A percentile compares a stretch with the other conserved stretches of the same genome.
Conservation (phyloP, 1,140 invertebrate species). For the Babylonia areolata region DNA sequence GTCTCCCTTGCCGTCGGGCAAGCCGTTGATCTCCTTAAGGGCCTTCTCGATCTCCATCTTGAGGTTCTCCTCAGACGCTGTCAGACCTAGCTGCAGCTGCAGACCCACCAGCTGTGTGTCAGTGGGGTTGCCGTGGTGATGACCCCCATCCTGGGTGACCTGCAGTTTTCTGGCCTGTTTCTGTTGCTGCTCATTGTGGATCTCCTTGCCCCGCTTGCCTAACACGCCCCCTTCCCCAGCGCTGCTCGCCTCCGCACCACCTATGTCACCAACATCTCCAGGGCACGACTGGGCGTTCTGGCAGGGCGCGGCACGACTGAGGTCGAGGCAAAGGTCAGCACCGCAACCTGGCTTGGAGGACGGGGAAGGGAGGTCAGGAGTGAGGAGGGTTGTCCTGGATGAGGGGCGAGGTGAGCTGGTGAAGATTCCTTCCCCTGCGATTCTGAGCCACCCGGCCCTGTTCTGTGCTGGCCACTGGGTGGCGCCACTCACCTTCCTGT, state of each 20-base stretch:
- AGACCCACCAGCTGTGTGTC: background rate
- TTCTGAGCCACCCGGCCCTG: conserved; percentile 13
- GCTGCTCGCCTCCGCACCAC: background rate
- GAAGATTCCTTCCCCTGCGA: conserved; percentile 35
- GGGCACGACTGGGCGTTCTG: background rate
- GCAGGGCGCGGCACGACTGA: background rate
- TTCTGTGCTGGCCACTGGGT: background rate
- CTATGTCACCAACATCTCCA: no score
- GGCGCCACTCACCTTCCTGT: background rate
- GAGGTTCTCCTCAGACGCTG: conserved; percentile 24
- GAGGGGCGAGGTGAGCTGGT: background rate
- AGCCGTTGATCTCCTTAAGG: conserved; percentile 21
- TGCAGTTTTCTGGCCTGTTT: background rate
- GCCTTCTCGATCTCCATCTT: conserved; percentile 35
- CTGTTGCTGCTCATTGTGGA: conserved; percentile 32
- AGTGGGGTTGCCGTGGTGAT: background rate
- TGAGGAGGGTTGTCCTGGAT: background rate
- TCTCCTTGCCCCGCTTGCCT: conserved; percentile 32
- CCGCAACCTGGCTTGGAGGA: background rate
- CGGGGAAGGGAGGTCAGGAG: background rate
- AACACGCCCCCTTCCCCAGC: background rate
- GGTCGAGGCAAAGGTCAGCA: background rate
- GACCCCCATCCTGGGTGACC: background rate
- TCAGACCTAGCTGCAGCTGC: conserved; percentile 18
- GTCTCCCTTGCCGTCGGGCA: background rate